Evolutionary conservation across 2,113 vertebrate genomes (phyloP).

Genomic region (Cynocephalus volans): DNA sequence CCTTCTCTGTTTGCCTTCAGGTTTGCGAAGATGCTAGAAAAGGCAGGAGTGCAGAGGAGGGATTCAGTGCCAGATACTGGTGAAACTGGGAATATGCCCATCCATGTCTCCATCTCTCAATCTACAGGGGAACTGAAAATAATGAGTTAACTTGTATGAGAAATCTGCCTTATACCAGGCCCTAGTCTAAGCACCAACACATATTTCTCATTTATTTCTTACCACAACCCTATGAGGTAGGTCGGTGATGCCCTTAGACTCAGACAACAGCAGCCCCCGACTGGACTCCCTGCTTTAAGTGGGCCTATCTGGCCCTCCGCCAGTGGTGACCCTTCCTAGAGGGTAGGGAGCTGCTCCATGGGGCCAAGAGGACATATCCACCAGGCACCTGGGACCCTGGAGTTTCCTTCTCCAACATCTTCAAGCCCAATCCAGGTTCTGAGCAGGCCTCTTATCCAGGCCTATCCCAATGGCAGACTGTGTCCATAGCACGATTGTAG

Average conservation of each 20-base stretch:
- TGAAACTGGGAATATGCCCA: not conserved
- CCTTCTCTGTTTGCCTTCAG: slow-evolving; percentile 30
- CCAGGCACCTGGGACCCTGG: not conserved
- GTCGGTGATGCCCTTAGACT: not conserved
- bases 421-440: not conserved
- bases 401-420: not conserved
- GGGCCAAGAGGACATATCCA: not conserved
- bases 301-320: not conserved
- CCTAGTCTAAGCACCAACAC: not conserved
- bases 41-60: not conserved
- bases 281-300: not conserved
- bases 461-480: not conserved
- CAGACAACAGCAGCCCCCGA: not conserved
- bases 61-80: not conserved
- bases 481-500: not conserved
- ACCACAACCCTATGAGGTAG: not conserved
- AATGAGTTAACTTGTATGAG: not conserved
- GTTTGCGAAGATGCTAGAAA: slow-evolving; percentile 53
- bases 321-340: not conserved
- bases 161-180: not conserved
- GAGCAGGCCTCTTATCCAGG: not conserved
- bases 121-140: not conserved
- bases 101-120: not conserved
- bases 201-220: not conserved
- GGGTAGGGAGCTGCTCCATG: not conserved